Evolutionary conservation across 2,888 invertebrate genomes (phyloP).

Genomic region (Conops quadrifasciatus): DNA sequence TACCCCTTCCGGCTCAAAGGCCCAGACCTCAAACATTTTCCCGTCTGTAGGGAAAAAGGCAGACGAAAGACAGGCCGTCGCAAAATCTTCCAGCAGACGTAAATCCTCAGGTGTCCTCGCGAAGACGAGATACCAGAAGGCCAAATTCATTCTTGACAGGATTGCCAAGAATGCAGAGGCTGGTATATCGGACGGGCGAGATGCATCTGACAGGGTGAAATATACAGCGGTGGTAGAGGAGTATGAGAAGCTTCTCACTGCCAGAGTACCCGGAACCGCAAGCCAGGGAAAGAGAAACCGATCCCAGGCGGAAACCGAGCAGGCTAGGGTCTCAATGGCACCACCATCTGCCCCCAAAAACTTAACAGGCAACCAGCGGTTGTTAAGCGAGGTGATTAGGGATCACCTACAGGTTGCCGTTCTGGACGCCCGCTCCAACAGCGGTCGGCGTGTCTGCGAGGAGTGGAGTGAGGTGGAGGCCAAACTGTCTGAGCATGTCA

Average conservation of each 20-base stretch:
- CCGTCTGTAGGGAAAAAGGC: neutral
- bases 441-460: neutral
- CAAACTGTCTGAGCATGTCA: neutral
- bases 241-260: neutral
- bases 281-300: neutral
- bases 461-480: slow-evolving; percentile 1
- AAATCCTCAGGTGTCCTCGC: neutral
- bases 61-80: neutral
- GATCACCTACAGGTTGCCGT: neutral
- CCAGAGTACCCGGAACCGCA: no score
- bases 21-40: neutral
- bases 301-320: neutral
- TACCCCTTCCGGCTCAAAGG: neutral
- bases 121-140: neutral
- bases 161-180: slow-evolving; percentile 12
- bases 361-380: neutral
- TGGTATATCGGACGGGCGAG: neutral
- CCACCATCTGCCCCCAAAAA: no score
- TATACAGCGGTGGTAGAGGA: neutral
- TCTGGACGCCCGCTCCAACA: neutral
- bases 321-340: neutral
- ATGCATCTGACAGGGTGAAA: neutral
- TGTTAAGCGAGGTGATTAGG: neutral
- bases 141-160: slow-evolving; percentile 4
- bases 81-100: neutral